These are phyloP conservation scores for Ancistrus triradiatus DNA, from an alignment of 2,113 vertebrate species.

Conservation along the genomic window DNA sequence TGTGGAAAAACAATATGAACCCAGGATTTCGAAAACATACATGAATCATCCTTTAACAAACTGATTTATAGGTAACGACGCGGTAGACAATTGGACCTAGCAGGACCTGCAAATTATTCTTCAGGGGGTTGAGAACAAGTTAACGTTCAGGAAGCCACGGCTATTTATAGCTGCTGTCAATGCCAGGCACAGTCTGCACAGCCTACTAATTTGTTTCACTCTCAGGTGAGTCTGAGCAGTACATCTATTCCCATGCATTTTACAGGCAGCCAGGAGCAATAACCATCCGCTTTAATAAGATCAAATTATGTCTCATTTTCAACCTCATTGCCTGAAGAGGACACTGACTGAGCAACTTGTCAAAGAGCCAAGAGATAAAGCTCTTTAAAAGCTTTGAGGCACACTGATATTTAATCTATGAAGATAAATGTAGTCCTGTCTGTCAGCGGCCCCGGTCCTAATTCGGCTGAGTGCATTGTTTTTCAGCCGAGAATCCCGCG, in stretches of 20 bases:
- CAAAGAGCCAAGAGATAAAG: constrained; percentile 52
- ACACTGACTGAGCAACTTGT: constrained; percentile 47
- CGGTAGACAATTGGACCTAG: constrained; percentile 15
- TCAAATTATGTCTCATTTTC: constrained; percentile 49
- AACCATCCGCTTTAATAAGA: constrained; percentile 45
- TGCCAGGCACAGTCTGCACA: constrained; percentile 35
- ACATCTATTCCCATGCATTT: constrained; percentile 32
- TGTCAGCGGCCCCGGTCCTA: constrained; percentile 22
- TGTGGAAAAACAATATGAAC: too few species aligned
- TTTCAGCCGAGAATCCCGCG: constrained; percentile 39
- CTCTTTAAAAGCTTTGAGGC: constrained; percentile 13
- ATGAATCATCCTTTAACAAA: too few species aligned
- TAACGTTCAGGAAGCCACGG: constrained; percentile 41
- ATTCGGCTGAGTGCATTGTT: constrained; percentile 49
- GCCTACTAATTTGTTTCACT: constrained; percentile 56
- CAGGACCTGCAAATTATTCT: constrained; percentile 33
- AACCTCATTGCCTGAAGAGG: constrained; percentile 44
- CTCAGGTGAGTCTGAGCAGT: constrained; percentile 54
- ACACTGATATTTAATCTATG: neutral
- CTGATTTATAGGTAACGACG: constrained; percentile 33
- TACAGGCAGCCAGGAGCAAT: constrained; percentile 23
- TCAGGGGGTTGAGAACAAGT: constrained; percentile 49
- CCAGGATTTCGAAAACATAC: too few species aligned
- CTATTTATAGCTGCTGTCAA: constrained; percentile 66
- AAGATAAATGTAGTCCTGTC: constrained; percentile 8